A percentile compares a stretch with the other conserved stretches of the same genome.
These are phyloP conservation scores for Eublepharis macularius DNA, from an alignment of 2,113 vertebrate genomes.

Conservation along the genomic window DNA sequence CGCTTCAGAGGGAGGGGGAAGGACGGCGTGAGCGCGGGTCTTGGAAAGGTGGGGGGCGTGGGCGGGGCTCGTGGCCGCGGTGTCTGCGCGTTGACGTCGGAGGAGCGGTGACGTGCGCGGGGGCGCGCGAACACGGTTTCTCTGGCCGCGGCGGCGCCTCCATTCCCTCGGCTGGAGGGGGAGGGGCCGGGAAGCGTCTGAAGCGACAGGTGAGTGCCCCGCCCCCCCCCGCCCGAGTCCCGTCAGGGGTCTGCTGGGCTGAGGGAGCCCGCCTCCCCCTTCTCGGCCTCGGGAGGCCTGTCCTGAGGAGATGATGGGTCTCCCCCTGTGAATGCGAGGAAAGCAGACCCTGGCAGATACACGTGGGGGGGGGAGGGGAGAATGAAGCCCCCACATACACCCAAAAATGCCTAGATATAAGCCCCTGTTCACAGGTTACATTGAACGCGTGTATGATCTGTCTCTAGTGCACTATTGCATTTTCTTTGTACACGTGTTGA, in stretches of 20 bases:
- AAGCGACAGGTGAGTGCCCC: constrained; percentile 6
- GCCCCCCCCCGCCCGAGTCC: neutral
- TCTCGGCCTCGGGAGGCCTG: neutral
- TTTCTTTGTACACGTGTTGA: no score
- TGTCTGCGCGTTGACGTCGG: neutral
- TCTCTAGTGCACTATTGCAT: no score
- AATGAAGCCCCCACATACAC: no score
- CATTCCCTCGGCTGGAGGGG: neutral
- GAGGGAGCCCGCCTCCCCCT: neutral
- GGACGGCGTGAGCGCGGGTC: neutral
- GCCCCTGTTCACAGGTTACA: no score
- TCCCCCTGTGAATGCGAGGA: no score
- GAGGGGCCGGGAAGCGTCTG: neutral
- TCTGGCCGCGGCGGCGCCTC: neutral
- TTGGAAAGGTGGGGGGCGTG: neutral
- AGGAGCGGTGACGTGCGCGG: neutral
- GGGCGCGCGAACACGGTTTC: neutral
- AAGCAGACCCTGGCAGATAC: no score
- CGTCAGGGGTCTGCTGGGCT: no score
- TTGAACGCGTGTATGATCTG: no score
- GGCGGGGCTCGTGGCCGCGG: no score
- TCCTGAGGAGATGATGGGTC: no score
- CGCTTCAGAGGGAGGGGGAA: neutral
- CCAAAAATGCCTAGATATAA: no score
- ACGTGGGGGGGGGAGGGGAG: no score